These are phyloP conservation scores for Phalanger gymnotis DNA, from an alignment of 2,797 vertebrate species.

Conservation along the genomic window DNA sequence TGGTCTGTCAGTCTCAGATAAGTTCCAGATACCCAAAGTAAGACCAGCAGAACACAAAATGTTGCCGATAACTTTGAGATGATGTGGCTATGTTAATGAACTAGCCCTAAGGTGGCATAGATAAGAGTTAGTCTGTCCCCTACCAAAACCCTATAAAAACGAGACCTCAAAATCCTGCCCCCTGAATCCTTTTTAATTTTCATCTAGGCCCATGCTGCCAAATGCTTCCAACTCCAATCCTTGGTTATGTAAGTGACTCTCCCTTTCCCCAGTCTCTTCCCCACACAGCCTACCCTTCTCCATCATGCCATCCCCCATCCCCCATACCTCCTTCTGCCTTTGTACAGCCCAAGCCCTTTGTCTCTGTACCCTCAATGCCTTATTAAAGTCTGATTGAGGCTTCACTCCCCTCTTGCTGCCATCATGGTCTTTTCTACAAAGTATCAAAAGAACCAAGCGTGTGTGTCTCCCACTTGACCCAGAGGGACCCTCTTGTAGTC, in stretches of 20 bases:
- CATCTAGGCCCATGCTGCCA: not conserved
- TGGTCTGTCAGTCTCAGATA: no score
- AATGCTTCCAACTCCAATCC: no score
- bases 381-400: not conserved
- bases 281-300: not conserved
- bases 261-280: not conserved
- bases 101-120: not conserved
- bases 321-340: not conserved
- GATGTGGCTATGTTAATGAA: not conserved
- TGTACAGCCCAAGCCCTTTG: not conserved
- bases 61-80: not conserved
- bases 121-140: not conserved
- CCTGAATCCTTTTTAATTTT: not conserved
- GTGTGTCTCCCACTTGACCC: not conserved
- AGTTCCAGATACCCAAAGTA: not conserved
- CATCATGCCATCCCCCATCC: no score
- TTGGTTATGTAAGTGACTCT: no score
- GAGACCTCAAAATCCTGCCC: not conserved
- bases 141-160: not conserved
- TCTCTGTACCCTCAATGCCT: not conserved
- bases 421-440: not conserved
- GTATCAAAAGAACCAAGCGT: not conserved
- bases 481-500: not conserved
- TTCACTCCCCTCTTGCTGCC: not conserved
- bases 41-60: not conserved